Conservation (phyloP, 2,797 vertebrate genomes). For the Micropoecilia bifurca region DNA sequence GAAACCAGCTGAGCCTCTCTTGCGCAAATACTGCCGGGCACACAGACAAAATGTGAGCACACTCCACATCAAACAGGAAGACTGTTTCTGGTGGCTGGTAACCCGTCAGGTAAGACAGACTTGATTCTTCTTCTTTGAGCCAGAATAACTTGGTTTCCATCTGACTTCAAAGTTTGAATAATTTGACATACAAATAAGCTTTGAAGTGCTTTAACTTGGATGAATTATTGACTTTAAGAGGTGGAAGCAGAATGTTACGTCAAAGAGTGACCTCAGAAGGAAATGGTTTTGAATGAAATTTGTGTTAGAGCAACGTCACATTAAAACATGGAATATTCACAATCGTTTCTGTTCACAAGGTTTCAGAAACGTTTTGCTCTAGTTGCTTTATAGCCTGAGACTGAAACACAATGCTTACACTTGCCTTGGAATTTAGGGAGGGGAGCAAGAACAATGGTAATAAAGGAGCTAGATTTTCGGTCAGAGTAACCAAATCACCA, state of each 20-base stretch:
- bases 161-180: not conserved
- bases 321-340: not conserved
- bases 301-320: not conserved
- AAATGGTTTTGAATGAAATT: not conserved
- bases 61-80: conserved; percentile 76
- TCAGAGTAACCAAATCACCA: conserved; percentile 71
- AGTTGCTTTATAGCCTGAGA: not conserved
- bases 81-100: conserved; percentile 38
- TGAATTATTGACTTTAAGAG: not conserved
- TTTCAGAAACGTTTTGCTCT: not conserved
- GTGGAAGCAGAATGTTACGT: conserved; percentile 30
- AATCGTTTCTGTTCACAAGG: not conserved
- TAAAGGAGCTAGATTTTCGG: conserved; percentile 70
- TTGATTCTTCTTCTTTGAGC: conserved; percentile 15
- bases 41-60: conserved; percentile 14
- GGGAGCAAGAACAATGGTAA: conserved; percentile 58
- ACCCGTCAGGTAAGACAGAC: conserved; percentile 64
- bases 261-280: conserved; percentile 2
- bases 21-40: conserved; percentile 60
- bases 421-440: conserved; percentile 73
- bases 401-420: conserved; percentile 25
- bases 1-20: conserved; percentile 76
- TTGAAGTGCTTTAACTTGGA: not conserved
- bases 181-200: not conserved
- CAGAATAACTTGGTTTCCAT: not conserved